Evolutionary conservation across 2,888 invertebrate species (phyloP).

Genomic region (Netelia inedita): DNA sequence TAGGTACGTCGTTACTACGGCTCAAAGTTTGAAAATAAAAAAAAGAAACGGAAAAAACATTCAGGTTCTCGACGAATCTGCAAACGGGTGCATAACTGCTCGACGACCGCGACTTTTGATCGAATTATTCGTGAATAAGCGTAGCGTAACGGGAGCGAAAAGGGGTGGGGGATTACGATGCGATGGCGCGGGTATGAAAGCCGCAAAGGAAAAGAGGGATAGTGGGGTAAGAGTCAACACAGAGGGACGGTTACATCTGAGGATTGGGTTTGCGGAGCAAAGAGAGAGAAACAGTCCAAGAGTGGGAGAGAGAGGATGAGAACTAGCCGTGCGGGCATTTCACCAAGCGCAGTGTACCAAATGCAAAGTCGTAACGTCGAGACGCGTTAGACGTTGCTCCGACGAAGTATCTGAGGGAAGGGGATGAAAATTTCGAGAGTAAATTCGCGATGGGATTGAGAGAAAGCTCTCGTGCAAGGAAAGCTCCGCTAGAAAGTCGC

Average conservation of each 20-base stretch:
- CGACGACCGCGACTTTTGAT: conserved; percentile 49
- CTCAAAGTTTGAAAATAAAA: conserved; percentile 10
- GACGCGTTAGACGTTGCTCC: conserved; percentile 33
- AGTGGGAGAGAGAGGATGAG: conserved; percentile 26
- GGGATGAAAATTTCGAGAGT: conserved; percentile 23
- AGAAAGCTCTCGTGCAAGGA: conserved; percentile 1
- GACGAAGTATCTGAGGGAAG: neutral
- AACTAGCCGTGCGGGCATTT: conserved; percentile 29
- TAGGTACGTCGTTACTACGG: neutral
- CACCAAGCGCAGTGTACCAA: conserved; percentile 49
- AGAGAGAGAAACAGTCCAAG: conserved; percentile 10
- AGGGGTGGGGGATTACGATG: conserved; percentile 21
- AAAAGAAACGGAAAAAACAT: neutral
- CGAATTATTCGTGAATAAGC: conserved; percentile 56
- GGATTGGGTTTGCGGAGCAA: conserved; percentile 51
- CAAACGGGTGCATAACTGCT: conserved; percentile 42
- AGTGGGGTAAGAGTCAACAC: conserved; percentile 30
- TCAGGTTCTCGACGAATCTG: conserved; percentile 47
- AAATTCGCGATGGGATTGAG: conserved; percentile 44
- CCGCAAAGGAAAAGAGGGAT: conserved; percentile 57
- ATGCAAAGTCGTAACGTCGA: conserved; percentile 68
- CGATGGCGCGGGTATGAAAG: conserved; percentile 31
- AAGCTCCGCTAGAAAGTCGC: conserved; percentile 13
- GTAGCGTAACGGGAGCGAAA: conserved; percentile 42
- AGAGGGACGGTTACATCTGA: conserved; percentile 13